Conservation (phyloP, 2,888 invertebrate species). For the Ariolimax columbianus region DNA sequence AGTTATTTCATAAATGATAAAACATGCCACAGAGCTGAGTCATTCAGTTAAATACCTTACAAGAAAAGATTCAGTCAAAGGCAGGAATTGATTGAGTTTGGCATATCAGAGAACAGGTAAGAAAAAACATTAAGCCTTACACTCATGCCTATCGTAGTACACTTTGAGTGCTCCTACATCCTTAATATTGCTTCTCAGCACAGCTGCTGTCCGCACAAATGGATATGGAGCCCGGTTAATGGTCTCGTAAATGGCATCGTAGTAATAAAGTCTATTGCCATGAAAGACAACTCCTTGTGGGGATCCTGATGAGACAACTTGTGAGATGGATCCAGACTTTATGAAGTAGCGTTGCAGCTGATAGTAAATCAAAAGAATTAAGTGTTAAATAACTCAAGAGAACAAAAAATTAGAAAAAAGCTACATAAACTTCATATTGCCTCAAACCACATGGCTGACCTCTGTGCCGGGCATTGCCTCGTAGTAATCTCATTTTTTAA, state of each 20-base stretch:
- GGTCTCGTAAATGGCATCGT: constrained; percentile 93
- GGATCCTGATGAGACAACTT: constrained; percentile 56
- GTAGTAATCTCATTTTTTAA: no score
- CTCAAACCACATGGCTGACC: no score
- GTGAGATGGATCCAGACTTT: constrained; percentile 41
- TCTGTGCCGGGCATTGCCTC: no score
- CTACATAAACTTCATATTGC: no score
- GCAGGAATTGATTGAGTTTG: background rate
- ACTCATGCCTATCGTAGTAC: constrained; percentile 77
- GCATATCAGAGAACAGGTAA: background rate
- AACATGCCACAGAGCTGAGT: no score
- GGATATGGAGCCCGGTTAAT: constrained; percentile 89
- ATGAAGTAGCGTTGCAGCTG: constrained; percentile 46
- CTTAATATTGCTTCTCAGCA: constrained; percentile 62
- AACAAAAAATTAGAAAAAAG: no score
- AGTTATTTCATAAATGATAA: no score
- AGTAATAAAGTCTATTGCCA: constrained; percentile 89
- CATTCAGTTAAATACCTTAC: no score
- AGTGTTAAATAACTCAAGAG: no score
- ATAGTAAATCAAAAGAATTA: background rate
- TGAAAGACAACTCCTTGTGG: constrained; percentile 81
- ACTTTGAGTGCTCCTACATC: constrained; percentile 61
- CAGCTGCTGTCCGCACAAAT: constrained; percentile 72
- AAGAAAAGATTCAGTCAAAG: background rate
- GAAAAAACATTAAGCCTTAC: constrained; percentile 43